Conservation (phyloP, 2,113 vertebrate genomes). For the Barbus barbus region DNA sequence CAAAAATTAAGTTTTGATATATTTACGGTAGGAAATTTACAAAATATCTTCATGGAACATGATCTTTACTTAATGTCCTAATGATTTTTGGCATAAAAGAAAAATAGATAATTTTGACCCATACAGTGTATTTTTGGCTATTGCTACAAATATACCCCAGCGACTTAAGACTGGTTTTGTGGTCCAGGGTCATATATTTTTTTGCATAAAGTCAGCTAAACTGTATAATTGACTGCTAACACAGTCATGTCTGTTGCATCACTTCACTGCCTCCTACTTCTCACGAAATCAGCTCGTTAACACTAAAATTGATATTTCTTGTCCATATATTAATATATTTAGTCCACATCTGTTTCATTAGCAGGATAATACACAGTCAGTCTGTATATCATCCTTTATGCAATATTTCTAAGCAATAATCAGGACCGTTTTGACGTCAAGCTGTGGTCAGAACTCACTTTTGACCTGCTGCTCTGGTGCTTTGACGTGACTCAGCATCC, state of each 20-base stretch:
- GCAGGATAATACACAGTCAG: not conserved
- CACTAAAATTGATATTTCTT: not conserved
- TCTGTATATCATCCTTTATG: not conserved
- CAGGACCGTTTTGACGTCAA: not conserved
- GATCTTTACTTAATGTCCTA: too few species aligned
- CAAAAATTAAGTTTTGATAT: too few species aligned
- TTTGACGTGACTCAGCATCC: slow-evolving; percentile 97
- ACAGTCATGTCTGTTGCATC: not conserved
- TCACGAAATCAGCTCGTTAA: not conserved
- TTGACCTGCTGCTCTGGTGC: slow-evolving; percentile 98
- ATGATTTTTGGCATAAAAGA: too few species aligned
- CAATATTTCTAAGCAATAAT: not conserved
- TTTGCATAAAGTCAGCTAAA: not conserved
- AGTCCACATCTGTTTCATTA: not conserved
- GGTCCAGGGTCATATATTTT: not conserved
- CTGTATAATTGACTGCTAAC: not conserved
- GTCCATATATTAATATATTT: not conserved
- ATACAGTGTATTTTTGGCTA: too few species aligned
- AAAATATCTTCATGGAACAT: too few species aligned
- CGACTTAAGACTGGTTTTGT: too few species aligned
- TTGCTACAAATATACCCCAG: too few species aligned
- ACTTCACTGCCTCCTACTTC: not conserved
- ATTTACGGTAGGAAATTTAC: too few species aligned
- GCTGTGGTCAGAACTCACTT: slow-evolving; percentile 79
- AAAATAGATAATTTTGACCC: too few species aligned